Evolutionary conservation across 2,113 vertebrate species (phyloP).

Genomic region (Elaphurus davidianus): DNA sequence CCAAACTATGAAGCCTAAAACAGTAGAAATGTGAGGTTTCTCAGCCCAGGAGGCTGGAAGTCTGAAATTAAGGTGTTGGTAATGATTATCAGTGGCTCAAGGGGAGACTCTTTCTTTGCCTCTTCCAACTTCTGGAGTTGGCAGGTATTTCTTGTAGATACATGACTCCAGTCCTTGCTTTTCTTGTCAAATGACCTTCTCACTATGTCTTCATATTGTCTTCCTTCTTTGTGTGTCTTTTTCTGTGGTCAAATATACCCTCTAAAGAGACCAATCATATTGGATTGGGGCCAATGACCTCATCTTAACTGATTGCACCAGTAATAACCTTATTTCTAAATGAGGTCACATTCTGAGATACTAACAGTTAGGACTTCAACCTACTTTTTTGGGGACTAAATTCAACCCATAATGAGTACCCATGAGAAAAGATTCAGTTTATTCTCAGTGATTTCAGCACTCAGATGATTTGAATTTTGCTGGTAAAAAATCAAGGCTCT

Average conservation of each 20-base stretch:
- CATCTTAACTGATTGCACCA: not conserved
- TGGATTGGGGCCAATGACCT: not conserved
- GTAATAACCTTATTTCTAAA: not conserved
- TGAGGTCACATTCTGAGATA: not conserved
- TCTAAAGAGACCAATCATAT: not conserved
- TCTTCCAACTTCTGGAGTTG: not conserved
- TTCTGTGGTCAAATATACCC: not conserved
- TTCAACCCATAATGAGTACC: not conserved
- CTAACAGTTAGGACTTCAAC: not conserved
- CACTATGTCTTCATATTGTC: not conserved
- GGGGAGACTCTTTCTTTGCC: too few relatives aligned
- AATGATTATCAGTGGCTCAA: too few relatives aligned
- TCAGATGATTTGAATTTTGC: not conserved
- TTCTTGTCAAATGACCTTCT: not conserved
- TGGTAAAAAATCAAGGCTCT: not conserved
- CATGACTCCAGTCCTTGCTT: not conserved
- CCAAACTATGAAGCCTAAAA: not conserved
- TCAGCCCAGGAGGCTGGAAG: not conserved
- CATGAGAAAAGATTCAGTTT: not conserved
- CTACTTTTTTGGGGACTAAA: not conserved
- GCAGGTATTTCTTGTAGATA: not conserved
- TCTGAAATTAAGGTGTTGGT: not conserved
- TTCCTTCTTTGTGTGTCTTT: not conserved
- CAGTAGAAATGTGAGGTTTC: not conserved
- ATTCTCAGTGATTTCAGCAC: not conserved